A percentile compares a stretch with the other conserved stretches of the same genome.
These are phyloP conservation scores for Platalea minor DNA, from an alignment of 2,797 vertebrate species.

Conservation along the genomic window DNA sequence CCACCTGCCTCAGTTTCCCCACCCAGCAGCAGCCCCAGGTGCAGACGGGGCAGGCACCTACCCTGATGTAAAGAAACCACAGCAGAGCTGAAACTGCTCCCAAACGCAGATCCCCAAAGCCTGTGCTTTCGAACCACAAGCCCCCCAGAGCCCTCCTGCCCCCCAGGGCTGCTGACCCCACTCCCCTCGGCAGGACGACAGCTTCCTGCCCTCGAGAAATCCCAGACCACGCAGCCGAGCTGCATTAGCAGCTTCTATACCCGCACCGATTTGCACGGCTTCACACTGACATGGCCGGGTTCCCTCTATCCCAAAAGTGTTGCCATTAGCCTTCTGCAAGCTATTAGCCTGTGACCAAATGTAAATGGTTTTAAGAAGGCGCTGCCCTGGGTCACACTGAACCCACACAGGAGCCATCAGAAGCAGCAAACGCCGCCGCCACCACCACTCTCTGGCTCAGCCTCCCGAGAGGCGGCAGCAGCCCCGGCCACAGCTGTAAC, in stretches of 20 bases:
- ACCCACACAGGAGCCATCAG: not conserved
- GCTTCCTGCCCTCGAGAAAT: fast-evolving
- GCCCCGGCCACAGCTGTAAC: fast-evolving
- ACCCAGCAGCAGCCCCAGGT: not conserved
- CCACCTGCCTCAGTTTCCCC: not conserved
- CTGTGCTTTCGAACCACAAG: not conserved
- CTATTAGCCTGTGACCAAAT: not conserved
- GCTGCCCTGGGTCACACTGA: not conserved
- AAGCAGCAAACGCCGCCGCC: not conserved
- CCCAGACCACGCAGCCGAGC: fast-evolving
- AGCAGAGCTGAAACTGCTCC: not conserved
- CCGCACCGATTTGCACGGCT: fast-evolving
- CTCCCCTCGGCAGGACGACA: fast-evolving
- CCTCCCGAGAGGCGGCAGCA: not conserved
- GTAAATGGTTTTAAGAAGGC: not conserved
- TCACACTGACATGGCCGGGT: not conserved
- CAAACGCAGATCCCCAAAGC: not conserved
- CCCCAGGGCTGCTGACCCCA: fast-evolving
- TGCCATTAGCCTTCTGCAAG: not conserved
- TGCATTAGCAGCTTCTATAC: not conserved
- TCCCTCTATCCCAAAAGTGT: not conserved
- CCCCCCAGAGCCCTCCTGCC: not conserved
- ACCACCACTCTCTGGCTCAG: not conserved
- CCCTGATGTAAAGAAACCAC: not conserved
- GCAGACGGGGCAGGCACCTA: not conserved